phyloP scores from a whole-genome alignment of 2,113 vertebrate genomes.

The Diadophis punctatus region DNA sequence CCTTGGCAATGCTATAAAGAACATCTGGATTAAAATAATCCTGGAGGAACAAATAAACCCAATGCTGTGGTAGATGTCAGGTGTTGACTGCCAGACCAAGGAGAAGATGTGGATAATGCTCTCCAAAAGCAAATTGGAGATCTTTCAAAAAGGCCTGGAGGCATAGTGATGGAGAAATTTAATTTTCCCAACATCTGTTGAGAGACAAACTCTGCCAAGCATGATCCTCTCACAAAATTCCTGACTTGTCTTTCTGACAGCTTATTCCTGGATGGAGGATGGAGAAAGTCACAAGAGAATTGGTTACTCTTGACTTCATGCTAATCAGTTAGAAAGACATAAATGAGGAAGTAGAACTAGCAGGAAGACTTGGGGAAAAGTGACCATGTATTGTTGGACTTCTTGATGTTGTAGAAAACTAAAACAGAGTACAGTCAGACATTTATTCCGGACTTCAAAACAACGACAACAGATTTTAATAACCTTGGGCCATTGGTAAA shows the following conservation, averaged over 20 bases:
- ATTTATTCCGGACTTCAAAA: not conserved
- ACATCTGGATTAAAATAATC: not conserved
- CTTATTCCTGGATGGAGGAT: not conserved
- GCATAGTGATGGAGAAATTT: not conserved
- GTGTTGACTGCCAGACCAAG: not conserved
- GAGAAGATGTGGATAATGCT: not conserved
- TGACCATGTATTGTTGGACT: not conserved
- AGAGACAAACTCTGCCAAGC: not conserved
- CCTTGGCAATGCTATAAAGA: not conserved
- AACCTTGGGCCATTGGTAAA: not conserved
- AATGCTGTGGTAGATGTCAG: not conserved
- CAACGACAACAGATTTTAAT: not conserved
- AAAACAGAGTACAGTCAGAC: not conserved
- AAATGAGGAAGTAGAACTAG: not conserved
- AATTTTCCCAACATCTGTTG: not conserved
- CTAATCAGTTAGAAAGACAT: not conserved
- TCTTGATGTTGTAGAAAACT: not conserved
- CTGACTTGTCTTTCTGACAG: not conserved
- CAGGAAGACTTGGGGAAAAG: not conserved
- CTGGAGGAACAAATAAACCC: not conserved
- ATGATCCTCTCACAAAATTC: not conserved
- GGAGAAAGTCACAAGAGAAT: not conserved
- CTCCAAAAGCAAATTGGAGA: not conserved
- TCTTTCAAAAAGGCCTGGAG: not conserved
- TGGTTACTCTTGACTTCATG: not conserved